phyloP scores from a whole-genome alignment of 2,113 vertebrate genomes.

The Chionis minor region DNA sequence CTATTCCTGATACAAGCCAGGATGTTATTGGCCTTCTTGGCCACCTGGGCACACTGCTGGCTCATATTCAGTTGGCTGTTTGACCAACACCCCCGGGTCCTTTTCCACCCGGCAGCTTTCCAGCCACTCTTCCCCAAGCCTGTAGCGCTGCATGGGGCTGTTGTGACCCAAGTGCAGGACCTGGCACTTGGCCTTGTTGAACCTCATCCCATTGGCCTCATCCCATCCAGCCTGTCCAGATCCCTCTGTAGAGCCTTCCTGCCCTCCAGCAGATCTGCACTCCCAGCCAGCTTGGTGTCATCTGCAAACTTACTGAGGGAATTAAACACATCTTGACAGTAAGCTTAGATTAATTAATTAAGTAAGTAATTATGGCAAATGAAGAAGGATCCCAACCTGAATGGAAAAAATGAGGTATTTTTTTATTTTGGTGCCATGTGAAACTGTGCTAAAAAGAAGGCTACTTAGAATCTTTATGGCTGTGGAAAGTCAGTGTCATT shows the following conservation, averaged over 20 bases:
- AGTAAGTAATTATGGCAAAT: not conserved
- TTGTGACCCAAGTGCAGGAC: not conserved
- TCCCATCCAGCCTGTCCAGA: not conserved
- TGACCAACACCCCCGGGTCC: not conserved
- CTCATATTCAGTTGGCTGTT: not conserved
- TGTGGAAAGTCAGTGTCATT: not conserved
- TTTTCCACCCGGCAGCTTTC: not conserved
- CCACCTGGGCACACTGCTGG: not conserved
- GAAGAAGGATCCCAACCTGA: not conserved
- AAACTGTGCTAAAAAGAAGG: not conserved
- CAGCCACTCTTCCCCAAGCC: not conserved
- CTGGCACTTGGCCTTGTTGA: not conserved
- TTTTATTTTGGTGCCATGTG: not conserved
- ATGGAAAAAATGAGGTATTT: not conserved
- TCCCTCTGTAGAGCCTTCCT: not conserved
- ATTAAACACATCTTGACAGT: not conserved
- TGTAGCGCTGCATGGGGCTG: not conserved
- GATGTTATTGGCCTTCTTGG: not conserved
- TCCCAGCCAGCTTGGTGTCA: not conserved
- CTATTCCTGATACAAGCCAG: not conserved
- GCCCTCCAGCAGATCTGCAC: not conserved
- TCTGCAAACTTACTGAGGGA: not conserved
- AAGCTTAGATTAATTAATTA: not conserved
- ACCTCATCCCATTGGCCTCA: not conserved
- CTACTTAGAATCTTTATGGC: not conserved